Evolutionary conservation across 2,113 vertebrate genomes (phyloP), one percentile per base, ranked within the genome.

Genomic region (Pollachius pollachius): DNA sequence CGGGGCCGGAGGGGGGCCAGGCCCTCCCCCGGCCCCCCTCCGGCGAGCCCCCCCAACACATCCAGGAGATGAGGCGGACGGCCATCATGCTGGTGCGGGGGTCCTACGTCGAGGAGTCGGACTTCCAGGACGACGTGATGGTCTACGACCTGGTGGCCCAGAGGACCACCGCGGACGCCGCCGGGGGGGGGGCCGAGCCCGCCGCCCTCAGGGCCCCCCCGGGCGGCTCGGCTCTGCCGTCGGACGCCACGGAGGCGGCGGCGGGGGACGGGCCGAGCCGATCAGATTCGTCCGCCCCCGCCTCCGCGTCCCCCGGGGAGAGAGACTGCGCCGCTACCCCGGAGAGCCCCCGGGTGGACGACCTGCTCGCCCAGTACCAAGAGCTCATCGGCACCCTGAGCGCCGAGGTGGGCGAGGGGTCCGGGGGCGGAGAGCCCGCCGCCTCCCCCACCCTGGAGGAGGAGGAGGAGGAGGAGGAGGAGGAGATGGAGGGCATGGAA

Each of bases 71-170:
- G 94, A 94, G 95, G 85, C 95, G 88, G 80, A 96, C 89, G 0
- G 95, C 97, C 68, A 93, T 93, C 77, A 93, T 95, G 94, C 78
- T 97, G 41, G 84, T 98, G 17, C 96, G 94, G 81, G 97, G 95
- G 13, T 91, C 96, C 11, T 98, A 98, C 73, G 92, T 97, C 0
- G 97, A 99, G 67, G 97, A 99, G 70, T 94, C 94, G 0, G 97
- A 99, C 77, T 99, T 99, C 78, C 94, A 98, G 86, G 94, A 99
- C 8, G 97, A 98, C 15, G 93, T 96, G 79, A 95, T 96, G 91
- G 95, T 98, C 62, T 99, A 99, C 23, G 88, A 96, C 72, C 88
- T 99, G 1, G 94, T 97, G 15, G 96, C 97, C 0, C 89, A 95
- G 86, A 98, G 95, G 81, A 95, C 98, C 74, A 66, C 87, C 5